phyloP scores from a whole-genome alignment of 2,113 vertebrate species.

The Corythaixoides concolor region DNA sequence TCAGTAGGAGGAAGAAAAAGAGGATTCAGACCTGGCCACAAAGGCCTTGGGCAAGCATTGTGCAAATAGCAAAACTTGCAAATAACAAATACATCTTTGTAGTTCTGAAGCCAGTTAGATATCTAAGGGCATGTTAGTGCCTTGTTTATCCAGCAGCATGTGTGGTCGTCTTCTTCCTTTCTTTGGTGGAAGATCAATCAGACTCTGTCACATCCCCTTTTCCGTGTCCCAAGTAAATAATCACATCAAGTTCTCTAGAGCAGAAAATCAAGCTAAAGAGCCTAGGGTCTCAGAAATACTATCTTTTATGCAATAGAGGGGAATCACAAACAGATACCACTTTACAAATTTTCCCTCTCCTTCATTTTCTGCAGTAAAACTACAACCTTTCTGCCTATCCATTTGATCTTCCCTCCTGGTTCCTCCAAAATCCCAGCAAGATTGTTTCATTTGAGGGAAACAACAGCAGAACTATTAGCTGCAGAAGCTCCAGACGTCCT shows the following conservation, averaged over 20 bases:
- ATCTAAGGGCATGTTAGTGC: background rate
- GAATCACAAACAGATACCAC: background rate
- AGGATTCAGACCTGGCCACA: background rate
- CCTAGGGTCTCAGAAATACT: background rate
- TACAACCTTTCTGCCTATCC: background rate
- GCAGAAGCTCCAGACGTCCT: background rate
- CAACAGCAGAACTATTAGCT: background rate
- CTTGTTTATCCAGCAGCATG: background rate
- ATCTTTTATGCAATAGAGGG: background rate
- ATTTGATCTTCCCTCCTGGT: background rate
- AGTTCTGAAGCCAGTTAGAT: background rate
- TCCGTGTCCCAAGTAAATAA: background rate
- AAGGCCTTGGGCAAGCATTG: background rate
- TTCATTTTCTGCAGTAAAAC: background rate
- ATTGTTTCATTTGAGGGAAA: background rate
- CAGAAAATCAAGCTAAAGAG: background rate
- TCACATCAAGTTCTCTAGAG: background rate
- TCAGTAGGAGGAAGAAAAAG: background rate
- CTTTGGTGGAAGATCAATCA: background rate
- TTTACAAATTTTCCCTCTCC: background rate
- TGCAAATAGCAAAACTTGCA: conserved; percentile 7
- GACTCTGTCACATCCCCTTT: background rate
- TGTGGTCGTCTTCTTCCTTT: background rate
- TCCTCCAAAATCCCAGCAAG: background rate
- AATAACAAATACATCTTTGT: background rate